Evolutionary conservation across 1,140 invertebrate species (phyloP).

Genomic region (Chymomyza costata): DNA sequence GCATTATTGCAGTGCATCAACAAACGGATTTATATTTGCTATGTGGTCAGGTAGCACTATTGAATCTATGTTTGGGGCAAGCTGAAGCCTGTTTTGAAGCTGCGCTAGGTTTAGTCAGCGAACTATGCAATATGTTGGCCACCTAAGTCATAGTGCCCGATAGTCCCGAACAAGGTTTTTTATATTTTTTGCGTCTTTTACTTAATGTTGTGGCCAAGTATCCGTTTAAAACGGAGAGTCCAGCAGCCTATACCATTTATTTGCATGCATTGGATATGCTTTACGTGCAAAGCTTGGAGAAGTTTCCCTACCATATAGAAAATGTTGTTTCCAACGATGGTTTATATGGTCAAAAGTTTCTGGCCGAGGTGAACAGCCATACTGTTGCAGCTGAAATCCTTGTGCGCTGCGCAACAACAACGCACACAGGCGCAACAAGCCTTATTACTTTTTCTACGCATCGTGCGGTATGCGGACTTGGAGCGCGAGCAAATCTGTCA

Average conservation of each 20-base stretch:
- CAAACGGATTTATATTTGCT: conserved; percentile 91
- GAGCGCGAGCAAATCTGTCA: conserved; percentile 78
- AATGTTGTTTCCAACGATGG: conserved; percentile 92
- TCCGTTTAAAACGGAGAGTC: conserved; percentile 79
- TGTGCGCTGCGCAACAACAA: conserved; percentile 79
- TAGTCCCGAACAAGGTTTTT: conserved; percentile 87
- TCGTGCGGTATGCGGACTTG: conserved; percentile 84
- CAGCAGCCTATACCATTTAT: conserved; percentile 80
- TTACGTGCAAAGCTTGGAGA: conserved; percentile 57
- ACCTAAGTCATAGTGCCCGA: conserved; percentile 91
- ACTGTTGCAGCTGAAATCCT: conserved; percentile 82
- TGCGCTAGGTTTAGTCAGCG: conserved; percentile 86
- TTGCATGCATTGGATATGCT: conserved; percentile 76
- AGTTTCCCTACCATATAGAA: conserved; percentile 66
- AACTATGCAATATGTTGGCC: conserved; percentile 88
- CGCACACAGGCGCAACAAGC: conserved; percentile 82
- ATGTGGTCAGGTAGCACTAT: conserved; percentile 90
- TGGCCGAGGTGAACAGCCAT: conserved; percentile 89
- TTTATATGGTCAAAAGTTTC: conserved; percentile 93
- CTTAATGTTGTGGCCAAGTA: conserved; percentile 85
- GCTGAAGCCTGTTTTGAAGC: conserved; percentile 96
- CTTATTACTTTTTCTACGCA: conserved; percentile 84
- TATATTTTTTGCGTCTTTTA: conserved; percentile 86
- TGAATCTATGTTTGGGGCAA: conserved; percentile 95
- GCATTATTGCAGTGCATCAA: conserved; percentile 84